Percentiles rank a stretch among this genome's conserved stretches.
These are phyloP conservation scores for Lasioglossum marginatum DNA, from an alignment of 2,888 invertebrate genomes.

Conservation along the genomic window DNA sequence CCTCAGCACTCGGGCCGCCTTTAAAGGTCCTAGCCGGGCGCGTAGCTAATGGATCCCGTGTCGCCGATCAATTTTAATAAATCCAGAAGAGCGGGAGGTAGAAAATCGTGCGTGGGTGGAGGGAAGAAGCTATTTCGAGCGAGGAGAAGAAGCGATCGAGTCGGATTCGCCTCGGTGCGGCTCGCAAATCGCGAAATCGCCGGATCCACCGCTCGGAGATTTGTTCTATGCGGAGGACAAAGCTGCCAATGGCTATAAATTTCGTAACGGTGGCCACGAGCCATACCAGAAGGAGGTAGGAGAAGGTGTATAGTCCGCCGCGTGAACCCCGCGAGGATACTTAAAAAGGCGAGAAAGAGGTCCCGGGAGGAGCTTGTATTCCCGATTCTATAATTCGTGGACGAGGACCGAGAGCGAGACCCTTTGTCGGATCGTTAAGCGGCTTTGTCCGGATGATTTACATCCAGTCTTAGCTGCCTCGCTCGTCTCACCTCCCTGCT, in stretches of 20 bases:
- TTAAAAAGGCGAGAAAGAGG: constrained; percentile 51
- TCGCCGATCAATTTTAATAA: constrained; percentile 38
- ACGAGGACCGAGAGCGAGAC: constrained; percentile 72
- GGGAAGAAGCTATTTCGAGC: background rate
- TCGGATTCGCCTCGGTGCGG: constrained; percentile 60
- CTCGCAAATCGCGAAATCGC: constrained; percentile 61
- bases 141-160: constrained; percentile 9
- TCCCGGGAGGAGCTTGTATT: constrained; percentile 67
- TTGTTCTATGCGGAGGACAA: constrained; percentile 76
- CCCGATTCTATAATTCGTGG: constrained; percentile 82
- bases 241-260: constrained; percentile 79
- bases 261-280: constrained; percentile 57
- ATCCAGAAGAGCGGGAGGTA: background rate
- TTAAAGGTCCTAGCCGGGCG: background rate
- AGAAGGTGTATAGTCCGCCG: constrained; percentile 81
- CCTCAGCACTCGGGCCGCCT: background rate
- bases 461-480: constrained; percentile 77
- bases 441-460: constrained; percentile 84
- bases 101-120: background rate
- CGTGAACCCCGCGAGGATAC: constrained; percentile 76
- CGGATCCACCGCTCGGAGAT: constrained; percentile 63
- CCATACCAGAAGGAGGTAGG: background rate
- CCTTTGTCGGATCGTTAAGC: constrained; percentile 84
- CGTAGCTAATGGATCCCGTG: constrained; percentile 19
- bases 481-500: constrained; percentile 69